Evolutionary conservation across 1,140 invertebrate species (phyloP), one percentile per base, ranked within the genome.

Genomic region (Brachionus manjavacas): DNA sequence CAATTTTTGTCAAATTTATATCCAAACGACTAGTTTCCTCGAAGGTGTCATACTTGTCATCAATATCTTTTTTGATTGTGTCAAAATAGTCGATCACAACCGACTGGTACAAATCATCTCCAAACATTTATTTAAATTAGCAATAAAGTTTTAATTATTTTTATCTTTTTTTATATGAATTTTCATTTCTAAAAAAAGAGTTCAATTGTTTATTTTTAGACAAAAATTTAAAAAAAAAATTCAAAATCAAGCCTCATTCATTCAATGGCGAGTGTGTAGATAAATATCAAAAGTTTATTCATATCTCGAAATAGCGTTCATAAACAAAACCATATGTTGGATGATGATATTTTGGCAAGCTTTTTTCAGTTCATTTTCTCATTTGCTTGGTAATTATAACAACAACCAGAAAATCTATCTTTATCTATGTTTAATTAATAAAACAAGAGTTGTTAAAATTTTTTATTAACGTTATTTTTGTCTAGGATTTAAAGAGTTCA

Each of bases 21-120:
- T 72, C 68, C 68, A 72, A 72, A 20, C 68, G 28, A 2, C 20
- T 41, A 41, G 31, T 72, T 41, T 72, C 68, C 28, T 7, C 9
- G 16, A 72, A 72, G 8, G 68, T 72, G 23, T 72, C 68, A 16
- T 72, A 72, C 23, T n/a, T 41, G 16, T 72, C 68, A 72, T 72
- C 68, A 41, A 72, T 72, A 14, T 72, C 68, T 41, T 39, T 41
- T 72, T 7, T 35, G 4, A 72, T 72, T 4, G 4, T 0, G 39
- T 72, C n/a, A 41, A 72, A 72, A 72, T 72, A 41, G 31, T 41
- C 31, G 4, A 41, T 3, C 16, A 72, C 68, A 20, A 72, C 31
- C 9, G 68, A 39, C 20, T 72, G 11, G 31, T 39, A 72, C 39
- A 20, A 41, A 11, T 72, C 68, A 16, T 1, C 2, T n/a, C 3